These are phyloP conservation scores for Cyanocitta stelleri DNA, from an alignment of 2,113 vertebrate species.

Conservation along the genomic window DNA sequence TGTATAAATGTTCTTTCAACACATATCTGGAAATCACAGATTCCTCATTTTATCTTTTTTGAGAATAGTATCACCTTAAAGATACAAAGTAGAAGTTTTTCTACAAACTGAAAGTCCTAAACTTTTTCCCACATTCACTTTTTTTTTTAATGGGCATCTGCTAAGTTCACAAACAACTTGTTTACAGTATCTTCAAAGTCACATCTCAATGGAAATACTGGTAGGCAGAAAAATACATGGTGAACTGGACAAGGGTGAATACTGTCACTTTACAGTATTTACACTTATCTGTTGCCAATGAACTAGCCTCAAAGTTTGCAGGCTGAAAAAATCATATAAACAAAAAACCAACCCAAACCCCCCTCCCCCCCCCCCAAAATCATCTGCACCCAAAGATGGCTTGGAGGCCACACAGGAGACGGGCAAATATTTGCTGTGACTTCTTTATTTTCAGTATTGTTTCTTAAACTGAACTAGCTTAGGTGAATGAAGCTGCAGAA, in stretches of 20 bases:
- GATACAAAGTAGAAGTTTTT: not conserved
- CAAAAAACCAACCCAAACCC: not conserved
- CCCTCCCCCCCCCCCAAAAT: not conserved
- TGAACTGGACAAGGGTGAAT: not conserved
- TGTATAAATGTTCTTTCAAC: accelerated
- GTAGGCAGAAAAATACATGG: not conserved
- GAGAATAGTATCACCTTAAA: not conserved
- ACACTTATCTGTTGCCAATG: not conserved
- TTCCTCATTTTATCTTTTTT: not conserved
- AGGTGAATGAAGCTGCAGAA: not conserved
- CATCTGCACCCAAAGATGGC: not conserved
- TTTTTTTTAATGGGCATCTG: not conserved
- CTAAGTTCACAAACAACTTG: not conserved
- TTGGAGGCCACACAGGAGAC: not conserved
- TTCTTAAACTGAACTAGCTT: not conserved
- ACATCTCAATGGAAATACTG: not conserved
- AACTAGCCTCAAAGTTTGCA: not conserved
- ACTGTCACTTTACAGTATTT: not conserved
- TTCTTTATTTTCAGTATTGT: not conserved
- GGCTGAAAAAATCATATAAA: not conserved
- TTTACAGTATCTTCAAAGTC: not conserved
- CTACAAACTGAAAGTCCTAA: not conserved
- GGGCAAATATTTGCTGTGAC: not conserved
- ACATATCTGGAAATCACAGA: not conserved
- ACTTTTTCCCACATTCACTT: not conserved